A percentile compares a stretch with the other conserved stretches of the same genome.
Evolutionary conservation across 2,797 vertebrate species (phyloP).

Genomic region (Bradypodion pumilum): DNA sequence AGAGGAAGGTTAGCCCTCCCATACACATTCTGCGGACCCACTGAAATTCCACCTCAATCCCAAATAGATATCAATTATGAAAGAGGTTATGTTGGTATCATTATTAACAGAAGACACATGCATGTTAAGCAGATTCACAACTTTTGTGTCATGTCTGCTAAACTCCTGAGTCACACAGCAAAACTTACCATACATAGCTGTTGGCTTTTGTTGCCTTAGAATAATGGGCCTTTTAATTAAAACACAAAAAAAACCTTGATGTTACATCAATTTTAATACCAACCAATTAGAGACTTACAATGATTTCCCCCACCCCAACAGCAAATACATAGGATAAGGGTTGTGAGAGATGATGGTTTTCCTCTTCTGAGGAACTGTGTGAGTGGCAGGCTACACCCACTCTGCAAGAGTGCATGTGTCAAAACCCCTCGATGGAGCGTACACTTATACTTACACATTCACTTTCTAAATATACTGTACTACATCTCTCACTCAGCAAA

Average conservation of each 20-base stretch:
- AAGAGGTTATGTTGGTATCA: too few species aligned
- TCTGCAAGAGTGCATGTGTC: constrained; percentile 4
- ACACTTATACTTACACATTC: constrained; percentile 15
- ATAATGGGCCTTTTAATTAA: not conserved
- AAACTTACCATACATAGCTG: not conserved
- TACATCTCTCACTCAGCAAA: not conserved
- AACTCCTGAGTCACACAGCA: not conserved
- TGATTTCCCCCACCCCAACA: not conserved
- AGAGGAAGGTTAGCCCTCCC: too few species aligned
- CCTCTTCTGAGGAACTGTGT: constrained; percentile 1
- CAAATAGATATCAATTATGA: too few species aligned
- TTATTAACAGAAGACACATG: not conserved
- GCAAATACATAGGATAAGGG: not conserved
- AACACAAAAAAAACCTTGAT: not conserved
- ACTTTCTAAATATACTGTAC: constrained; percentile 12
- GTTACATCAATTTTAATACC: not conserved
- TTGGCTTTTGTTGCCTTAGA: not conserved
- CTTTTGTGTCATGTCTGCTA: not conserved
- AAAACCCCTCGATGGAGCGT: constrained; percentile 33
- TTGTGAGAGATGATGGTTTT: not conserved
- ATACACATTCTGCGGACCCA: too few species aligned
- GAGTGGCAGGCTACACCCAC: not conserved
- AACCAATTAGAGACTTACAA: not conserved
- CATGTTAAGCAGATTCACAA: not conserved
- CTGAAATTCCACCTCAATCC: too few species aligned